Conservation (phyloP, 2,888 invertebrate species). For the Diploptera punctata region DNA sequence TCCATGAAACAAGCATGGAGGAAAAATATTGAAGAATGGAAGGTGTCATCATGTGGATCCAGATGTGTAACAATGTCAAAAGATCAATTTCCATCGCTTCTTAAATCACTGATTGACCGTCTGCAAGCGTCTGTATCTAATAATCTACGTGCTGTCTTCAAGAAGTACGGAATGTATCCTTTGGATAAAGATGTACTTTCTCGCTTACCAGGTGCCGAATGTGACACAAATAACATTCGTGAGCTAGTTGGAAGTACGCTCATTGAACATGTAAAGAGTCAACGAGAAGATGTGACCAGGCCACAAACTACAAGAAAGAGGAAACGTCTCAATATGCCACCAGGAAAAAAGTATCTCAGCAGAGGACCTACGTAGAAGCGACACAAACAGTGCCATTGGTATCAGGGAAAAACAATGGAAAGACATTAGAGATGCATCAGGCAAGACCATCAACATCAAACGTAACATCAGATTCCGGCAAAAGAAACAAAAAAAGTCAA, state of each 20-base stretch:
- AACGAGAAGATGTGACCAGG: neutral
- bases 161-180: neutral
- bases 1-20: constrained; percentile 30
- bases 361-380: neutral
- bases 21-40: neutral
- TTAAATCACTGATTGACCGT: neutral
- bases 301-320: neutral
- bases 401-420: neutral
- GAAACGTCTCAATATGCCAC: neutral
- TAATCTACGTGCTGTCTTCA: neutral
- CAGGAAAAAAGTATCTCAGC: neutral
- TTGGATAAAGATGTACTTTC: neutral
- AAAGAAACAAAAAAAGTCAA: neutral
- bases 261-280: neutral
- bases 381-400: neutral
- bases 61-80: neutral
- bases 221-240: neutral
- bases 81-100: neutral
- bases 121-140: neutral
- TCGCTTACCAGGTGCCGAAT: neutral
- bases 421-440: neutral
- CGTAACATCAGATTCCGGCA: neutral
- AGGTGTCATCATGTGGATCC: neutral
- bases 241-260: neutral
- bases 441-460: neutral